A percentile compares a stretch with the other conserved stretches of the same genome.
phyloP scores from a whole-genome alignment of 2,113 vertebrate species.

The Varanus salvator region DNA sequence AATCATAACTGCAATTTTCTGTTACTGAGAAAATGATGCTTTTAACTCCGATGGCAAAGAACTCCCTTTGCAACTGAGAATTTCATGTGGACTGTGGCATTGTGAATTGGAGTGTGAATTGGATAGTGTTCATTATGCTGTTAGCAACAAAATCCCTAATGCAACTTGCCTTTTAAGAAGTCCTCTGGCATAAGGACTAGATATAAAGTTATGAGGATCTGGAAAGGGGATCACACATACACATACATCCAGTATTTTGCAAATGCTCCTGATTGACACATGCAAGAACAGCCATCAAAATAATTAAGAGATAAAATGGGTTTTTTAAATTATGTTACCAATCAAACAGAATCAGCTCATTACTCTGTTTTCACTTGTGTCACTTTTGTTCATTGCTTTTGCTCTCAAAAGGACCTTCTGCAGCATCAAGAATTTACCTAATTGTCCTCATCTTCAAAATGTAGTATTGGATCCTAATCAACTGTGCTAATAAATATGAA shows the following conservation, averaged over 20 bases:
- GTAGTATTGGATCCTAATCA: background rate
- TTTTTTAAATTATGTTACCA: background rate
- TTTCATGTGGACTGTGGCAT: background rate
- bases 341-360: background rate
- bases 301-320: background rate
- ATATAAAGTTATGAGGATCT: background rate
- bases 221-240: background rate
- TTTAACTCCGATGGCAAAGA: background rate
- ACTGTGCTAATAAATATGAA: too few relatives aligned
- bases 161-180: background rate
- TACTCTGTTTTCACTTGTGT: background rate
- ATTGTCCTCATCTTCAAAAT: background rate
- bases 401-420: background rate
- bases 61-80: background rate
- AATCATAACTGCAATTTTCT: background rate
- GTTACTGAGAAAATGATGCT: background rate
- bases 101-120: too few relatives aligned
- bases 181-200: background rate
- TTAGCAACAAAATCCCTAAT: background rate
- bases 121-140: background rate
- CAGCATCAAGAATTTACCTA: background rate
- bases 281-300: background rate
- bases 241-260: background rate
- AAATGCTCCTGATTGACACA: background rate
- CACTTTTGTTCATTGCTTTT: background rate